Percentiles rank a stretch among this genome's conserved stretches.
These are phyloP conservation scores for Oreochromis grahami DNA, from an alignment of 2,797 vertebrate genomes.

Conservation along the genomic window DNA sequence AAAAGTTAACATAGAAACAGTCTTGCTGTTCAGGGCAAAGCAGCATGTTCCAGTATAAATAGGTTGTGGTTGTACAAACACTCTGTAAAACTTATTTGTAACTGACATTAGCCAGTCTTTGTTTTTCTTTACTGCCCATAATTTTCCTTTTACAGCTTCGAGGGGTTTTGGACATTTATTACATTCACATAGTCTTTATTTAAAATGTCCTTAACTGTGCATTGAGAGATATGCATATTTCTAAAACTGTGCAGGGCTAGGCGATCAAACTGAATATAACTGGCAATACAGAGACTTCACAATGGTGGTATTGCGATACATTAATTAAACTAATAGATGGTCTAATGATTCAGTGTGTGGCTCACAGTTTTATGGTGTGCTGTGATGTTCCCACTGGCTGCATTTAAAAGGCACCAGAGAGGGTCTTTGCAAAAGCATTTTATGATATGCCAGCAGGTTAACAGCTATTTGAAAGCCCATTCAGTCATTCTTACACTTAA, in stretches of 20 bases:
- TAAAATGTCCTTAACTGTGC: neutral
- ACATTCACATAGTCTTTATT: neutral
- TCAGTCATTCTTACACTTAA: conserved; percentile 57
- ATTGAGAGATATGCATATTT: neutral
- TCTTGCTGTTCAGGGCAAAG: neutral
- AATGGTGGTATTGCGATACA: conserved; percentile 7
- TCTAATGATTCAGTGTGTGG: conserved; percentile 44
- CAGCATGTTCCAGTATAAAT: neutral
- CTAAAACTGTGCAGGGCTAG: neutral
- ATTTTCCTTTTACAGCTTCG: neutral
- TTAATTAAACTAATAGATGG: conserved; percentile 47
- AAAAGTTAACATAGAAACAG: neutral
- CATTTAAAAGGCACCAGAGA: conserved; percentile 40
- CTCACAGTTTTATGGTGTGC: conserved; percentile 23
- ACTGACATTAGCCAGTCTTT: neutral
- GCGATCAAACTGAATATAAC: neutral
- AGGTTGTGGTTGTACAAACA: neutral
- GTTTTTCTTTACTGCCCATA: neutral
- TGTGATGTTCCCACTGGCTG: conserved; percentile 28
- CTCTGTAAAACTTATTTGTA: neutral
- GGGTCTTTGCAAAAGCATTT: conserved; percentile 34
- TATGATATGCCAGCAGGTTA: conserved; percentile 59
- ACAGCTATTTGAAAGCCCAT: conserved; percentile 56
- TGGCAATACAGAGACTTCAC: neutral
- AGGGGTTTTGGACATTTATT: neutral